These are phyloP conservation scores for Scaptomyza parva DNA, from an alignment of 2,888 invertebrate species.

Conservation along the genomic window DNA sequence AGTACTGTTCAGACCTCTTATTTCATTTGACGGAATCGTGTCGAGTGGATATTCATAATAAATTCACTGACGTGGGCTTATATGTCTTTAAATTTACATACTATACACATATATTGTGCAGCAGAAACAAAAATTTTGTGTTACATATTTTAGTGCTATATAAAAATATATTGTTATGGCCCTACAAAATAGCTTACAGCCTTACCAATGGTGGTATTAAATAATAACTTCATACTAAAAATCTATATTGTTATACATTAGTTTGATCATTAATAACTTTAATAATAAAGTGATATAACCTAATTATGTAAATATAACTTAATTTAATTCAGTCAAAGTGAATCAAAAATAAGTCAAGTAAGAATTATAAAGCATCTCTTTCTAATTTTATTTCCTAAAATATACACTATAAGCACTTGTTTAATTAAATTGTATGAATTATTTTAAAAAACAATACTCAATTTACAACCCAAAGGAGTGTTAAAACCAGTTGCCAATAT, in stretches of 20 bases:
- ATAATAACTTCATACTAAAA: slow-evolving; percentile 20
- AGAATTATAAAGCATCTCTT: slow-evolving; percentile 5
- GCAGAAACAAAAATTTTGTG: slow-evolving; percentile 71
- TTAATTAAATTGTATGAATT: too few relatives aligned
- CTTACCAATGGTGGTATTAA: slow-evolving; percentile 37
- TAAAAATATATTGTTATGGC: slow-evolving; percentile 60
- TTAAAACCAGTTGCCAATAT: too few relatives aligned
- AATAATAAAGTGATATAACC: slow-evolving; percentile 29
- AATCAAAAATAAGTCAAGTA: slow-evolving; percentile 43
- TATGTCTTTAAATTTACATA: slow-evolving; percentile 80
- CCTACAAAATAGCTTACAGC: slow-evolving; percentile 43
- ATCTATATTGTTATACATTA: slow-evolving; percentile 1
- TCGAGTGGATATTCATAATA: slow-evolving; percentile 86
- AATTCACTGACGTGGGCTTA: slow-evolving; percentile 84
- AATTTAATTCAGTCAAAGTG: slow-evolving; percentile 24
- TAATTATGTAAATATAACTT: neutral
- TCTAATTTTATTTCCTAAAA: too few relatives aligned
- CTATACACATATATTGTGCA: slow-evolving; percentile 76
- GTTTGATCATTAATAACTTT: slow-evolving; percentile 12
- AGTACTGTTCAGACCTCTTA: slow-evolving; percentile 86
- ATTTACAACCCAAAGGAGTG: too few relatives aligned
- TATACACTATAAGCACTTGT: too few relatives aligned
- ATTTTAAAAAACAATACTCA: too few relatives aligned
- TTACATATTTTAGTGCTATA: slow-evolving; percentile 71
- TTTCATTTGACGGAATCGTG: slow-evolving; percentile 86